Conservation (phyloP, 1,140 invertebrate species). For the Leptinotarsa lineolata region DNA sequence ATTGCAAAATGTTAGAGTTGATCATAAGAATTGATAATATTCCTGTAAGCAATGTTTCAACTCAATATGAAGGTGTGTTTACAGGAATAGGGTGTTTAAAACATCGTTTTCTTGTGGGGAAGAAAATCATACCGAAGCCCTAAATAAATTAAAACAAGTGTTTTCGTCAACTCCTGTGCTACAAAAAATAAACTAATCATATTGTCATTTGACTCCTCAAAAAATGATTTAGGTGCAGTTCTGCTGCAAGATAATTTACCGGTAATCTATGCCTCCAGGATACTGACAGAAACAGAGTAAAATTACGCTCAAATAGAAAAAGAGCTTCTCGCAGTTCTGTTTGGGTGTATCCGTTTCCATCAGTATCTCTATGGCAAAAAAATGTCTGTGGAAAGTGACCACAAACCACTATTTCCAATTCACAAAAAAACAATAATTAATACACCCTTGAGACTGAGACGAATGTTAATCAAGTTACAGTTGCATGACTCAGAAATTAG, state of each 20-base stretch:
- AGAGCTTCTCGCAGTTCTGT: neutral
- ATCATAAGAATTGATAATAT: neutral
- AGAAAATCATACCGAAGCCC: slow-evolving; percentile 32
- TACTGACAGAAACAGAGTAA: slow-evolving; percentile 48
- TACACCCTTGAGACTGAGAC: no score
- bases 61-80: neutral
- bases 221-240: slow-evolving; percentile 48
- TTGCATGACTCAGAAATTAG: no score
- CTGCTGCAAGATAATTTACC: slow-evolving; percentile 51
- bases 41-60: neutral
- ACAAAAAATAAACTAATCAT: slow-evolving; percentile 39
- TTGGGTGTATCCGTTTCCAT: no score
- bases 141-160: slow-evolving; percentile 36
- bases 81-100: neutral
- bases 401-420: no score
- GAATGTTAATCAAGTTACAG: no score
- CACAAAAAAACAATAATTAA: neutral
- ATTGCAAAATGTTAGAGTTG: neutral
- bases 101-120: slow-evolving; percentile 38
- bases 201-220: slow-evolving; percentile 50
- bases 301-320: slow-evolving; percentile 55
- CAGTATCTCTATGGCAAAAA: no score
- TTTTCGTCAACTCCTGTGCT: slow-evolving; percentile 43
- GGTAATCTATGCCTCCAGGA: slow-evolving; percentile 49
- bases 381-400: no score